These are phyloP conservation scores for Teleiodes luculella DNA, from an alignment of 2,888 invertebrate genomes.

Conservation along the genomic window DNA sequence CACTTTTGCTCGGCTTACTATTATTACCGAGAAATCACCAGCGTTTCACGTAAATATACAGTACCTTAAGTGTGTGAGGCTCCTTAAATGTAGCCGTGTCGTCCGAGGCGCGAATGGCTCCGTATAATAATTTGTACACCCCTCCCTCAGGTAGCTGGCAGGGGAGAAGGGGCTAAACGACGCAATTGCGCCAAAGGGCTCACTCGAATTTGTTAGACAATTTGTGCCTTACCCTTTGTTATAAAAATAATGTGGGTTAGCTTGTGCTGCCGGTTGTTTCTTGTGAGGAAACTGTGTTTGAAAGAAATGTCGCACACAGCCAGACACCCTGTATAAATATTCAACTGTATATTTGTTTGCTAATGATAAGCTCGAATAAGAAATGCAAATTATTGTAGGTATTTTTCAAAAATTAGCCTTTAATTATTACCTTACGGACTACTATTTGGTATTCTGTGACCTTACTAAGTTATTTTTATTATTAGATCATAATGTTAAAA, in stretches of 20 bases:
- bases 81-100: neutral
- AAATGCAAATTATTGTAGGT: too few relatives aligned
- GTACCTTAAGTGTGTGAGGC: neutral
- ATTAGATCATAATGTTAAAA: too few relatives aligned
- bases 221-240: conserved; percentile 16
- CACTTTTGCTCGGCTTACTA: too few relatives aligned
- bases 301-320: too few relatives aligned
- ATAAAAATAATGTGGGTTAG: conserved; percentile 9
- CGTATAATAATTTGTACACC: conserved; percentile 1
- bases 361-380: too few relatives aligned
- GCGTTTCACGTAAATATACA: too few relatives aligned
- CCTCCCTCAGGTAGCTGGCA: neutral
- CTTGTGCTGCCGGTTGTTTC: neutral
- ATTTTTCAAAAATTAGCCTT: too few relatives aligned
- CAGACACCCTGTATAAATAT: too few relatives aligned
- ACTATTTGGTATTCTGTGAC: too few relatives aligned
- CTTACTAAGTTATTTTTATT: too few relatives aligned
- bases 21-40: neutral
- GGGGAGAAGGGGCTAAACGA: conserved; percentile 10
- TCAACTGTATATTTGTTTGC: too few relatives aligned
- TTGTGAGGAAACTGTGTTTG: neutral
- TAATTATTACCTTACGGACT: too few relatives aligned
- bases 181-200: conserved; percentile 16
- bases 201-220: conserved; percentile 16
- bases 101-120: neutral